These are phyloP conservation scores for Dasyprocta punctata DNA, from an alignment of 2,113 vertebrate species.

Conservation along the genomic window DNA sequence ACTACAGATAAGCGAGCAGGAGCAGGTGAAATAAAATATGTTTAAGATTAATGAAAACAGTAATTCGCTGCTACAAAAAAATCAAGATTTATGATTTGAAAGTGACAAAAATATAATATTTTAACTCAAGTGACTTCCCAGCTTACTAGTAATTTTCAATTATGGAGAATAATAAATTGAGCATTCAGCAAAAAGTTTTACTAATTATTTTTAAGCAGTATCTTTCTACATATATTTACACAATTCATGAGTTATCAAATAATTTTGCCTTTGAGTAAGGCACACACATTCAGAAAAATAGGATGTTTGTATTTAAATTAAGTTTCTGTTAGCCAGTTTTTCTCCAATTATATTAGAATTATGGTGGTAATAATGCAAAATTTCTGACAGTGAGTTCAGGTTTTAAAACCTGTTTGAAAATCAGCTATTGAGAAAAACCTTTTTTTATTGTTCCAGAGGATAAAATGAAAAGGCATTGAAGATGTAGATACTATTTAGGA, in stretches of 20 bases:
- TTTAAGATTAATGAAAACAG: neutral
- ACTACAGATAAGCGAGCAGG: neutral
- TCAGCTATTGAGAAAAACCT: neutral
- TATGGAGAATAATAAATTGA: neutral
- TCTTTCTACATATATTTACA: neutral
- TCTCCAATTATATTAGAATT: neutral
- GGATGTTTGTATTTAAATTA: neutral
- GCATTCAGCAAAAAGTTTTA: neutral
- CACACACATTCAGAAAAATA: neutral
- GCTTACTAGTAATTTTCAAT: neutral
- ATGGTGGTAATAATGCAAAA: neutral
- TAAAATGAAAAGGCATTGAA: neutral
- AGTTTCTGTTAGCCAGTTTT: neutral
- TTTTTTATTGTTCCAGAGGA: neutral
- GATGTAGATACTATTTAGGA: neutral
- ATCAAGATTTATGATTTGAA: neutral
- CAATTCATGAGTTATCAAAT: neutral
- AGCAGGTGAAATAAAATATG: neutral
- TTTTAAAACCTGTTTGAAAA: neutral
- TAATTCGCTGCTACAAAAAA: neutral
- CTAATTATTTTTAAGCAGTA: neutral
- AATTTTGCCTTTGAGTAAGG: neutral
- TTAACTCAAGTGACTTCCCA: neutral
- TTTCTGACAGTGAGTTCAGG: neutral
- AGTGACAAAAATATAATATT: neutral